Evolutionary conservation across 2,888 invertebrate species (phyloP), one percentile per base, ranked within the genome.

Genomic region (Hipparchia sbordonii): DNA sequence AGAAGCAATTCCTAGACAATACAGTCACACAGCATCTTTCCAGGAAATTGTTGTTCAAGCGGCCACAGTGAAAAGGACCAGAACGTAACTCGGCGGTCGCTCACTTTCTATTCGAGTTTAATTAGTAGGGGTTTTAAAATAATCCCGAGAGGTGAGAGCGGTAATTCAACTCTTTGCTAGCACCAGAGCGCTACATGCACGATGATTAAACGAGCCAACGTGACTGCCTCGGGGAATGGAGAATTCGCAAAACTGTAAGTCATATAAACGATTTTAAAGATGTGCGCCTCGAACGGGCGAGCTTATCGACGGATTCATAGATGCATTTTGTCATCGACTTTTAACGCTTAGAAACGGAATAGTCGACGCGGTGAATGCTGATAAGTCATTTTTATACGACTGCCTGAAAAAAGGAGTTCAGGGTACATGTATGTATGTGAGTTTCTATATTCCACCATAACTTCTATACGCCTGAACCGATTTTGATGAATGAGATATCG

Each of bases 131-230:
- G 70, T n/a, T 65, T 48, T 74, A 54, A 75, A 76, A 78, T 79
- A 77, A 76, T 75, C 79, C 75, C 72, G 51, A 56, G 77, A 79
- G 77, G 76, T 78, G 76, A 77, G 71, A 75, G 74, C 73, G 76
- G 79, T 78, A 79, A 79, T 81, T 78, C 78, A 77, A 77, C 81
- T 79, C 79, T 79, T 80, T 71, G 72, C 77, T 63, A 70, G 73
- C 70, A 76, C 72, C 76, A 75, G 80, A 72, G 75, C 74, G 73
- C 72, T 79, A 79, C 79, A 79, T 79, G 79, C 80, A 80, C 77
- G 79, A 81, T 82, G 81, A 82, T 81, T 80, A 81, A 82, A 80
- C 72, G 70, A 61, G 69, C 52, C 73, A 80, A 80, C 78, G 81
- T 81, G 81, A 77, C 78, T 78, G 68, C 70, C 75, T 65, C 73